Conservation (phyloP, 2,888 invertebrate genomes). For the Meandrusa payeni region DNA sequence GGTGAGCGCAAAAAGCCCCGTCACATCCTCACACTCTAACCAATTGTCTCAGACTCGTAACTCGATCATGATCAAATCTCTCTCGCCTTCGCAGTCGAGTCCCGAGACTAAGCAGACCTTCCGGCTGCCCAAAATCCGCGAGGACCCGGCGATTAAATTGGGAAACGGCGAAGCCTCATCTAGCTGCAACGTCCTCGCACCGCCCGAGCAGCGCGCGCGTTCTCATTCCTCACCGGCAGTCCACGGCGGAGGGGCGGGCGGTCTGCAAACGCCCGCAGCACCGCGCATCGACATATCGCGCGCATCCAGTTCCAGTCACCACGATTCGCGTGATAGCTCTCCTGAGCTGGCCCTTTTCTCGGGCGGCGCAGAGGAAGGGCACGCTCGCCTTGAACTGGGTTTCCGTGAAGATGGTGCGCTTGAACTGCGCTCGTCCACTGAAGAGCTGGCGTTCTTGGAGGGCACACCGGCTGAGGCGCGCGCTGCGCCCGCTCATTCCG, state of each 20-base stretch:
- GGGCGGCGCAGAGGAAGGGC: constrained; percentile 54
- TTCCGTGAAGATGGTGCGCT: constrained; percentile 90
- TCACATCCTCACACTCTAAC: background rate
- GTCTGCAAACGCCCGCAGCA: constrained; percentile 84
- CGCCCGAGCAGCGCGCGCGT: constrained; percentile 62
- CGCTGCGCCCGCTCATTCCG: constrained; percentile 52
- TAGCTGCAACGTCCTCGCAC: constrained; percentile 40
- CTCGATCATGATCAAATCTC: constrained; percentile 6
- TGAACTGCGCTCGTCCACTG: constrained; percentile 92
- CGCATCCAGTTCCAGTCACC: constrained; percentile 93
- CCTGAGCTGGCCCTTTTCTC: constrained; percentile 91
- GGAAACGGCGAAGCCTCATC: constrained; percentile 38
- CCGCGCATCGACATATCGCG: constrained; percentile 94
- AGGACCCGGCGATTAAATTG: constrained; percentile 51
- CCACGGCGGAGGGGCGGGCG: constrained; percentile 37
- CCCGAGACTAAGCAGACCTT: constrained; percentile 80
- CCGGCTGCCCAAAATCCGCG: constrained; percentile 79
- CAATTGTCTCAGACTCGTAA: background rate
- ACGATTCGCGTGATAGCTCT: constrained; percentile 91
- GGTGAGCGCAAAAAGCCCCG: constrained; percentile 54
- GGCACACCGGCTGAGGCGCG: constrained; percentile 68
- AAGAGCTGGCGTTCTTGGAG: constrained; percentile 92
- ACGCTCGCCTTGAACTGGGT: constrained; percentile 68
- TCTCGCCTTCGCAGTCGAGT: constrained; percentile 66
- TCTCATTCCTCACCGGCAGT: constrained; percentile 64